These are phyloP conservation scores for Elgaria multicarinata DNA, from an alignment of 2,113 vertebrate species.

Conservation along the genomic window DNA sequence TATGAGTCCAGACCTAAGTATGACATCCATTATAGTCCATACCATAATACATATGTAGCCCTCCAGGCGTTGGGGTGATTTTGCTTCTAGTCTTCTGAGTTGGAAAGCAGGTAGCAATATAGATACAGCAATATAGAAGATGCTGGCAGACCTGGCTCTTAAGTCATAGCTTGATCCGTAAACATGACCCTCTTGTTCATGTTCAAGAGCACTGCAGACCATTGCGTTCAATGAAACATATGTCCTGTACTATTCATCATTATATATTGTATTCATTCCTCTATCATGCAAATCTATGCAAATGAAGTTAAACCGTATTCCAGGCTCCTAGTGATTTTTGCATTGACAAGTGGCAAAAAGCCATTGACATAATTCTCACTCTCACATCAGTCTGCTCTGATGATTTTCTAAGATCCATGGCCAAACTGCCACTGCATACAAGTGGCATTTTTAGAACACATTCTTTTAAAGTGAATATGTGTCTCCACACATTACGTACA, in stretches of 20 bases:
- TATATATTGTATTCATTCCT: not conserved
- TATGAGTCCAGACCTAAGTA: not conserved
- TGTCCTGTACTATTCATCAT: not conserved
- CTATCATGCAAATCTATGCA: not conserved
- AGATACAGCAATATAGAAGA: not conserved
- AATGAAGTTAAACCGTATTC: not conserved
- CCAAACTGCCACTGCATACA: not conserved
- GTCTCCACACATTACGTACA: not conserved
- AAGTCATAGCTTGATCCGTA: not conserved
- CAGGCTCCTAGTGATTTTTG: not conserved
- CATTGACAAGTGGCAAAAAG: not conserved
- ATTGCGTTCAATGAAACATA: too few species aligned
- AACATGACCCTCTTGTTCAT: not conserved
- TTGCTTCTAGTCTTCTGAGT: not conserved
- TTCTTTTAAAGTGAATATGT: not conserved
- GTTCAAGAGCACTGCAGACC: not conserved
- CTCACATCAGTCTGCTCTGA: not conserved
- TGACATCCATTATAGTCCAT: not conserved
- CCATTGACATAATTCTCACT: not conserved
- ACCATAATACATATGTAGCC: not conserved
- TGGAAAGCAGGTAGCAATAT: too few species aligned
- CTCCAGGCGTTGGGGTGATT: not conserved
- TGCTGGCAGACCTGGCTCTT: not conserved
- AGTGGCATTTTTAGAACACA: not conserved
- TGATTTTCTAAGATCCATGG: not conserved